phyloP scores from a whole-genome alignment of 2,797 vertebrate genomes.

The Philypnodon macrostomus region DNA sequence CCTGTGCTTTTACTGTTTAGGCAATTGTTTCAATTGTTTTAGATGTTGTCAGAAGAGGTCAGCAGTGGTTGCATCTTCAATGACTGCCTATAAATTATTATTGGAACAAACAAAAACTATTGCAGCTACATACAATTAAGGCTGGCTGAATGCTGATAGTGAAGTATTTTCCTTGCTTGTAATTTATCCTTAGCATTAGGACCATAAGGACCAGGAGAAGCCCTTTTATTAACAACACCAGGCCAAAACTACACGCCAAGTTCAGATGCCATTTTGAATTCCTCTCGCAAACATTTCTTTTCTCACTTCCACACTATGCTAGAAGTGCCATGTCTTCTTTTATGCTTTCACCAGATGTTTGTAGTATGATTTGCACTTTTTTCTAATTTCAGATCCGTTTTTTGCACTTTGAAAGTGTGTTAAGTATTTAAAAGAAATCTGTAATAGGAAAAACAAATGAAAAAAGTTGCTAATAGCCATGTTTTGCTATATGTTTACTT shows the following conservation, averaged over 20 bases:
- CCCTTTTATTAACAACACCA: background rate
- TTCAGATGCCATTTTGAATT: constrained; percentile 33
- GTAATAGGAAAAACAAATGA: constrained; percentile 36
- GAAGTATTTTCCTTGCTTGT: constrained; percentile 42
- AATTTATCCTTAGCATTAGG: constrained; percentile 30
- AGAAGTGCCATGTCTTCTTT: constrained; percentile 74
- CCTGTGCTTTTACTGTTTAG: constrained; percentile 35
- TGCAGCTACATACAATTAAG: constrained; percentile 13
- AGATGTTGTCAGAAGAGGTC: constrained; percentile 16
- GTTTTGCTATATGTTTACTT: constrained; percentile 77
- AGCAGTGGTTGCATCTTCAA: constrained; percentile 5
- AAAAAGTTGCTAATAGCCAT: constrained; percentile 74
- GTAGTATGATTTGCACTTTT: constrained; percentile 73
- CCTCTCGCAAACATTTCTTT: constrained; percentile 31
- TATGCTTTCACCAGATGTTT: constrained; percentile 48
- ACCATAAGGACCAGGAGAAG: constrained; percentile 9
- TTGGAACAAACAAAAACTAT: constrained; percentile 3
- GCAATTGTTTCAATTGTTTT: constrained; percentile 32
- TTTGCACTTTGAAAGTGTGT: constrained; percentile 78
- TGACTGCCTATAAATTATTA: constrained; percentile 4
- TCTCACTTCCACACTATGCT: constrained; percentile 46
- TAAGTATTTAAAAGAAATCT: constrained; percentile 70
- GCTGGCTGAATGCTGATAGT: constrained; percentile 16
- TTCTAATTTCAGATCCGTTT: constrained; percentile 55
- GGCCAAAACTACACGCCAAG: constrained; percentile 47